phyloP scores from a whole-genome alignment of 2,113 vertebrate genomes.

The Proteles cristata region DNA sequence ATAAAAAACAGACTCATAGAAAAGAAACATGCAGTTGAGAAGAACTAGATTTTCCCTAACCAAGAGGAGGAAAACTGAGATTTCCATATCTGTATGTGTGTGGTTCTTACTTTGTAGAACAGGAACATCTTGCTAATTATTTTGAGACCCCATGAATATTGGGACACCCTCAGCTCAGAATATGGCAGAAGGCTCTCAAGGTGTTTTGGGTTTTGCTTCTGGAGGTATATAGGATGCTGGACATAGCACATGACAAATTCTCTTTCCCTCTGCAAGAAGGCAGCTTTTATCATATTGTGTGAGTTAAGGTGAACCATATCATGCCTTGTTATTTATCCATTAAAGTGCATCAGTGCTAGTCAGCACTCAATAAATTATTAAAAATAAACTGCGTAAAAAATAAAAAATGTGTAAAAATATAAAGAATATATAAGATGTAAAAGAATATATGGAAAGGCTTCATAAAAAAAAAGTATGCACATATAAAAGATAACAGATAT shows the following conservation, averaged over 20 bases:
- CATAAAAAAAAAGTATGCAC: neutral
- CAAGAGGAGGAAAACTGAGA: no score
- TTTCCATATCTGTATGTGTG: neutral
- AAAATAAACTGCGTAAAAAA: neutral
- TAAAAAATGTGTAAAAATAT: no score
- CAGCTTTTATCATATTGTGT: neutral
- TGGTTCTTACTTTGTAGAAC: neutral
- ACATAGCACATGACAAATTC: neutral
- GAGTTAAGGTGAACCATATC: neutral
- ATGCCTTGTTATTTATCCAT: neutral
- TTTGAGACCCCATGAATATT: neutral
- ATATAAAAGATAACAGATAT: neutral
- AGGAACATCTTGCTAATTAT: neutral
- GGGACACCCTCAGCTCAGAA: neutral
- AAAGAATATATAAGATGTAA: neutral
- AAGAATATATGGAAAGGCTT: neutral
- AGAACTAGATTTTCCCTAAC: no score
- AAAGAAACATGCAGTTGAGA: no score
- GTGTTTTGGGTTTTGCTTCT: no score
- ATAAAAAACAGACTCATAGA: no score
- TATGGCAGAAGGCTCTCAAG: neutral
- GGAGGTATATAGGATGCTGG: neutral
- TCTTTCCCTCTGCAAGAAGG: neutral
- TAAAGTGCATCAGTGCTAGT: neutral
- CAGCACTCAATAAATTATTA: neutral